Evolutionary conservation across 1,140 invertebrate genomes (phyloP).

Genomic region (Sminthurides bifidus): DNA sequence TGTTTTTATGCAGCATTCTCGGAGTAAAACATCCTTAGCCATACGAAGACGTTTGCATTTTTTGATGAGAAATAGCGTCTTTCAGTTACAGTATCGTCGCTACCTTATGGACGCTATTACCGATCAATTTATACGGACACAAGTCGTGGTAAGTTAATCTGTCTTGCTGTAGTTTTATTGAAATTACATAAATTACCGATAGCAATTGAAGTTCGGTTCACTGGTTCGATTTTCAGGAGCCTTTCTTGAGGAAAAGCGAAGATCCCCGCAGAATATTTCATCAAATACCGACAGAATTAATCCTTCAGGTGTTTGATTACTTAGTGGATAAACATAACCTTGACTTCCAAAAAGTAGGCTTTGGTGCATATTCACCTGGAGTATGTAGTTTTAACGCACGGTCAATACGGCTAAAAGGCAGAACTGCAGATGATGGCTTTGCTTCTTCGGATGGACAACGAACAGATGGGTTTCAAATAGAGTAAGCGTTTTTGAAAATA

Average conservation of each 20-base stretch:
- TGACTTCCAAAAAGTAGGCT: no score
- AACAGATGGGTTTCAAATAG: no score
- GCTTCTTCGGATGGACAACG: no score
- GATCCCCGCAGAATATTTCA: neutral
- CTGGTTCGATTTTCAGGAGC: neutral
- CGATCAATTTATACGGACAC: neutral
- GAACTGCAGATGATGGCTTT: no score
- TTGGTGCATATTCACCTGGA: no score
- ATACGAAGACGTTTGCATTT: constrained; percentile 10
- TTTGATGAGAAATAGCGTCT: constrained; percentile 3
- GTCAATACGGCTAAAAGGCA: no score
- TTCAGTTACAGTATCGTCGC: neutral
- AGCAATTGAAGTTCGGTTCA: no score
- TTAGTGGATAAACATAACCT: neutral
- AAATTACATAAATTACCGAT: no score
- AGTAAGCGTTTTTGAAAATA: no score
- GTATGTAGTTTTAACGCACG: no score
- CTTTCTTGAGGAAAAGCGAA: neutral
- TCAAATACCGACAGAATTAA: neutral
- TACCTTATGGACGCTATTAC: neutral
- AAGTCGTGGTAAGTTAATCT: neutral
- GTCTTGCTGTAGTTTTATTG: neutral
- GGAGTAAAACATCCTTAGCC: constrained; percentile 10
- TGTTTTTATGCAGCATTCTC: constrained; percentile 3
- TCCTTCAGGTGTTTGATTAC: constrained; percentile 1